Evolutionary conservation across 2,888 invertebrate species (phyloP).

Genomic region (Eutolmus rufibarbis): DNA sequence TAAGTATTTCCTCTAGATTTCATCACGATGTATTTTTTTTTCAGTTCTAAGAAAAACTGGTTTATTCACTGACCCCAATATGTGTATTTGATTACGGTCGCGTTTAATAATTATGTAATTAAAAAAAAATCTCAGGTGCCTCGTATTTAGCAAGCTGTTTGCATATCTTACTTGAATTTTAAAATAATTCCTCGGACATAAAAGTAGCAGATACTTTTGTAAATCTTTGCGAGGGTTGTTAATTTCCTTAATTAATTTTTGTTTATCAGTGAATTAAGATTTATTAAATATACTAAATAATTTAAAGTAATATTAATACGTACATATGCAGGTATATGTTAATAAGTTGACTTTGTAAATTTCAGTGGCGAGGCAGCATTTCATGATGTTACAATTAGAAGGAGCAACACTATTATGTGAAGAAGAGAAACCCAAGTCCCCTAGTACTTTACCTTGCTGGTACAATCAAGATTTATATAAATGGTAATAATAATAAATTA

Average conservation of each 20-base stretch:
- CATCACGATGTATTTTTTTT: background rate
- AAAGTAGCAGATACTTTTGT: too few relatives aligned
- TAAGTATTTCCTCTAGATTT: background rate
- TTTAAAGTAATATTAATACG: background rate
- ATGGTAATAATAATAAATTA: background rate
- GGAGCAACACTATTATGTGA: background rate
- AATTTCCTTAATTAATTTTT: background rate
- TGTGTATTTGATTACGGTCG: background rate
- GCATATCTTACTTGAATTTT: too few relatives aligned
- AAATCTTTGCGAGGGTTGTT: too few relatives aligned
- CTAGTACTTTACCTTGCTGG: background rate
- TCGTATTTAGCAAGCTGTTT: too few relatives aligned
- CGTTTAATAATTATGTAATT: background rate
- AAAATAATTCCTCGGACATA: too few relatives aligned
- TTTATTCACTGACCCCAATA: background rate
- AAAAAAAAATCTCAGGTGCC: background rate
- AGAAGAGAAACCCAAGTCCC: background rate
- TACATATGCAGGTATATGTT: background rate
- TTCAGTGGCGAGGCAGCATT: background rate
- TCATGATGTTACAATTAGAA: background rate
- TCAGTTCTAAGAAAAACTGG: background rate
- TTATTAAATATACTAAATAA: too few relatives aligned
- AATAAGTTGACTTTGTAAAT: background rate
- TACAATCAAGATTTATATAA: background rate
- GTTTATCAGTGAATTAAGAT: too few relatives aligned